Evolutionary conservation across 1,140 invertebrate species (phyloP), one percentile per base, ranked within the genome.

Genomic region (Triops longicaudatus): DNA sequence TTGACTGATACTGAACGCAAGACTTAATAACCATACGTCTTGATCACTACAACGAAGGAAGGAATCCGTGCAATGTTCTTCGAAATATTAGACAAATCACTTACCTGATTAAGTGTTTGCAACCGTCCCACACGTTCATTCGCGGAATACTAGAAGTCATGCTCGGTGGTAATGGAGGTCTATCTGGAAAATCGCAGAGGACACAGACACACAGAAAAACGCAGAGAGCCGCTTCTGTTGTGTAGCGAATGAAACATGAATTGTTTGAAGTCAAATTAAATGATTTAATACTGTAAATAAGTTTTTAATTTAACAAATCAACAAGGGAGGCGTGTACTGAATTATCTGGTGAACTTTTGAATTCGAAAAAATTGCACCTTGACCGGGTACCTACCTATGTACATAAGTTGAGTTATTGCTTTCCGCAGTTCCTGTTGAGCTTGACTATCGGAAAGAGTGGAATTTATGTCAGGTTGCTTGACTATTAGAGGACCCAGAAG

Each of bases 141-240:
- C 74, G 63, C 5, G 11, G 42, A 28, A 78, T 37, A 7, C 27
- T 75, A 10, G 84, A 82, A 9, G 83, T 82, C 42, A 82, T 76
- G 73, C 82, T 83, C 11, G 84, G 84, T 12, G 85, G 84, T 6
- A 76, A 76, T 5, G 79, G 78, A 0, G 85, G 85, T 77, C 82
- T 83, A 63, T 82, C 81, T 12, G 84, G 84, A 50, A 86, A 86
- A 78, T 83, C 84, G 9, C 82, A n/a, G 9, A 85, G 17, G 22
- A 82, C 80, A 9, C 81, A 72, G 10, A 84, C 5, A 73, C 83
- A 80, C 3, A 85, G 73, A 9, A 82, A n/a, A 37, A 79, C 77
- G 10, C 81, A 81, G 0, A 81, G 31, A 14, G 78, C 80, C 76
- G 80, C 81, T 76, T 83, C 84, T 84, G 17, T 63, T 22, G 22